Base-by-base conservation (phyloP, 2,888 invertebrate species). In the Leucoptera coffeella region DNA sequence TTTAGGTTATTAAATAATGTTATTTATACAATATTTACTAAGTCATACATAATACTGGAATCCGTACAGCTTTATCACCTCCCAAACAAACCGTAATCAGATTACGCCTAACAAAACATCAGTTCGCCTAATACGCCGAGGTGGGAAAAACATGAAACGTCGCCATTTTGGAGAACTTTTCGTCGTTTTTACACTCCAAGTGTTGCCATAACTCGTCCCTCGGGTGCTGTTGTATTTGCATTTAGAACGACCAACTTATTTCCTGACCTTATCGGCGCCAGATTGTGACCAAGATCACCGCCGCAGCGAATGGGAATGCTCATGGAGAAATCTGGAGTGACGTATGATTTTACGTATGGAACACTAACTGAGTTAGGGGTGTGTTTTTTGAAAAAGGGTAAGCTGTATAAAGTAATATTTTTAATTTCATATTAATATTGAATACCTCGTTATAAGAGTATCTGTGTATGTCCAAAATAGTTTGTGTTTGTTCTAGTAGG, bases 181-280 rank as follows among this genome's bases (percentile, higher is more conserved):
- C 58, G 56, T 61, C 58, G 58, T 59, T 58, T 55, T 54, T 58
- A 55, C 58, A n/a, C n/a, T 58, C 56, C 57, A 56, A 60, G 60
- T 56, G 52, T 51, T 45, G 56, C 56, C 49, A 53, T 62, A 62
- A 61, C 57, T 58, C 61, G 61, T 58, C 67, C 61, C 65, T 36
- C 33, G 64, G 61, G 65, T 48, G 52, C 62, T 52, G 58, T 65
- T 49, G 56, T 61, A 67, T 65, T 67, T 64, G 65, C 67, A 67
- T 67, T 65, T 67, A 67, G 61, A 67, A 54, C 61, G 65, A 64
- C 58, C 59, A 57, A 56, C 55, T 60, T 61, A 60, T 62, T 61
- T 60, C 54, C 50, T 55, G 60, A 61, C 62, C 60, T 65, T 64
- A 64, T 67, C 65, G 54, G 52, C 42, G 43, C 49, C 47, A 61